Evolutionary conservation across 2,888 invertebrate genomes (phyloP), one percentile per base, ranked within the genome.

Genomic region (Parascotia fuliginaria): DNA sequence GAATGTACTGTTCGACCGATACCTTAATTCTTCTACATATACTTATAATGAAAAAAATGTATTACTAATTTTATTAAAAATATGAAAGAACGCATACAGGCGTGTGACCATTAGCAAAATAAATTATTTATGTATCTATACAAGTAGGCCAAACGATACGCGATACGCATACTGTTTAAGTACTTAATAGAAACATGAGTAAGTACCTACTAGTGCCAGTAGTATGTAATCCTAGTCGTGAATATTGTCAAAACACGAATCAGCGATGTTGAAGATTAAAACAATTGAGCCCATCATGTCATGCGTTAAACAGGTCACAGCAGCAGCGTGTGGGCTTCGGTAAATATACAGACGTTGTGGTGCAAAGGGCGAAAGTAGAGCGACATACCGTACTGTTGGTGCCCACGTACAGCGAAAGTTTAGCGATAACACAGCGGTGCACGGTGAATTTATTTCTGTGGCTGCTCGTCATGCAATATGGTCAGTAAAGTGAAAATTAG

Each of bases 171-270:
- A 44, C 36, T 57, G 55, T 45, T 63, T 60, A n/a, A n/a, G n/a
- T n/a, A 68, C 61, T 71, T 57, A 61, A 68, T 59, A 65, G 53
- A 63, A 60, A 53, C 58, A 53, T 52, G 54, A 55, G 61, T 60
- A 61, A 57, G 65, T 49, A 60, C 61, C n/a, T n/a, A n/a, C n/a
- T n/a, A n/a, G n/a, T n/a, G n/a, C n/a, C n/a, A n/a, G n/a, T n/a
- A n/a, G n/a, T 45, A 45, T 50, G 52, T 63, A 62, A 48, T 42
- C 52, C 55, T 55, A 41, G 48, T 65, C 38, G 69, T 65, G 59
- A 77, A 75, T 85, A 85, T 85, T 86, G 77, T 78, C 80, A 84
- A 83, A 86, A 87, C 84, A 86, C 58, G 55, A 65, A 54, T 65
- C 65, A 74, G 58, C 65, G 53, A 57, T 70, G 65, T 60, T 69